A percentile compares a stretch with the other conserved stretches of the same genome.
These are phyloP conservation scores for Calidris pygmaea DNA, from an alignment of 2,113 vertebrate genomes.

Conservation along the genomic window DNA sequence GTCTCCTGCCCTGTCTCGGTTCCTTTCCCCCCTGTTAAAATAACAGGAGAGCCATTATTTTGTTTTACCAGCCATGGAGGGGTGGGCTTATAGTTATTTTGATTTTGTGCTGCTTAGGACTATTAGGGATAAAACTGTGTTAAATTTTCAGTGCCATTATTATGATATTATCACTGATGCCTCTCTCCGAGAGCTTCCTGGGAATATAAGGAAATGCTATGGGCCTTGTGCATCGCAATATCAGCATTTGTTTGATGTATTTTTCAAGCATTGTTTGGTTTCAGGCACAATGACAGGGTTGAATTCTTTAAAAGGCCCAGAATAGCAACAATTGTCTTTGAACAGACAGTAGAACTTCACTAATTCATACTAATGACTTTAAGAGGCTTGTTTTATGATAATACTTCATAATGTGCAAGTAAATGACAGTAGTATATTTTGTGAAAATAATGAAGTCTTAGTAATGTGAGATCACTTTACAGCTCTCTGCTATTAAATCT, in stretches of 20 bases:
- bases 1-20: background rate
- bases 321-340: background rate
- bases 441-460: conserved; percentile 54
- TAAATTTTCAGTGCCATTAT: background rate
- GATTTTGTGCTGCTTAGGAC: background rate
- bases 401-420: conserved; percentile 24
- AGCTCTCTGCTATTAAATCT: conserved; percentile 40
- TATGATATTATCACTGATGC: background rate
- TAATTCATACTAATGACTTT: conserved; percentile 31
- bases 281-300: background rate
- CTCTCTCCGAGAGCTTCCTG: background rate
- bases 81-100: background rate
- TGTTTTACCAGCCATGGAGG: background rate
- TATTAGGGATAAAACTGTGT: background rate
- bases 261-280: conserved; percentile 48
- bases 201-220: background rate
- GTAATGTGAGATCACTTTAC: conserved; percentile 14
- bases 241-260: conserved; percentile 47
- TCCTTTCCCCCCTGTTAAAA: background rate
- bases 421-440: conserved; percentile 60
- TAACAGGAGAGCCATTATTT: background rate
- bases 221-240: background rate
- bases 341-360: background rate
- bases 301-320: background rate
- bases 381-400: conserved; percentile 44